These are phyloP conservation scores for Spialia ferax DNA, from an alignment of 2,888 invertebrate species.

Conservation along the genomic window DNA sequence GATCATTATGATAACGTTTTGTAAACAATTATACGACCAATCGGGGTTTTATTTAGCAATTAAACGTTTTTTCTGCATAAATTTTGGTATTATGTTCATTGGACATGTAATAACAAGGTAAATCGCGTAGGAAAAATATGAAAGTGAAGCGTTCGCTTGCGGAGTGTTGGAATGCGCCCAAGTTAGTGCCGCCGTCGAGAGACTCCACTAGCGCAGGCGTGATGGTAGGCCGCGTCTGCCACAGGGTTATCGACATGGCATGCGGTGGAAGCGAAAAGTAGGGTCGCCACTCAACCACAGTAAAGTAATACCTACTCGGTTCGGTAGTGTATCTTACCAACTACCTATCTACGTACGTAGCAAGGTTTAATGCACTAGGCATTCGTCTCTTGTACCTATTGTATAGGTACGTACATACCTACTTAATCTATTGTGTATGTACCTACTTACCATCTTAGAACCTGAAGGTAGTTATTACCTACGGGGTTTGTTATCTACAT, in stretches of 20 bases:
- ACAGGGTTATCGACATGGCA: conserved; percentile 83
- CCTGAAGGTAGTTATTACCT: too few species aligned
- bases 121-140: conserved; percentile 46
- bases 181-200: conserved; percentile 69
- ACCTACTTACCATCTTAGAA: too few species aligned
- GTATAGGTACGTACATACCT: not conserved
- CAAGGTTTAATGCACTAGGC: not conserved
- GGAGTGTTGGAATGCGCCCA: conserved; percentile 77
- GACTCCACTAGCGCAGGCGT: conserved; percentile 80
- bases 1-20: conserved; percentile 50
- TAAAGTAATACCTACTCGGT: conserved; percentile 8
- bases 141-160: conserved; percentile 66
- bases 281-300: conserved; percentile 59
- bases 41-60: conserved; percentile 21
- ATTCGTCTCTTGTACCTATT: not conserved
- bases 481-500: too few species aligned
- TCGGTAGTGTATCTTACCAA: conserved; percentile 2
- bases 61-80: not conserved
- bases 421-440: too few species aligned
- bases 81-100: not conserved
- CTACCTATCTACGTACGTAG: not conserved
- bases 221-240: conserved; percentile 71
- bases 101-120: conserved; percentile 15
- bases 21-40: conserved; percentile 40
- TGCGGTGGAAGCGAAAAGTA: conserved; percentile 66